phyloP scores from a whole-genome alignment of 2,113 vertebrate genomes.

The Zosterops pallidus region DNA sequence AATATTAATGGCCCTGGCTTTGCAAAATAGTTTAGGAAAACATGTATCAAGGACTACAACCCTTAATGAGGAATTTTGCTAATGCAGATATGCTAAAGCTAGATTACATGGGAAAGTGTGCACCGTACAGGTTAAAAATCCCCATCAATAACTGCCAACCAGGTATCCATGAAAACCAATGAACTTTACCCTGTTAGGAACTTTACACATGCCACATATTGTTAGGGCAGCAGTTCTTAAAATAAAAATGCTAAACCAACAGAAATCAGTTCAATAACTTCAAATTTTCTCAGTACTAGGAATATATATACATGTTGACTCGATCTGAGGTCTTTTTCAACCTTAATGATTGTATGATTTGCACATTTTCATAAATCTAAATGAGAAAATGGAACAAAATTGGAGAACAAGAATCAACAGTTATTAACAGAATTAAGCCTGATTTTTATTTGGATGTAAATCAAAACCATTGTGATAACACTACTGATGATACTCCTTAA shows the following conservation, averaged over 20 bases:
- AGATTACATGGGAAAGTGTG: background rate
- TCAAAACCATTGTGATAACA: background rate
- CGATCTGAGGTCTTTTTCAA: background rate
- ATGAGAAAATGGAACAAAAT: background rate
- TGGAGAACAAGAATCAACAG: background rate
- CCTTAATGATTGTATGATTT: background rate
- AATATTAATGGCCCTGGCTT: background rate
- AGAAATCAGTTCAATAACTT: background rate
- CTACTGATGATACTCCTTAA: background rate
- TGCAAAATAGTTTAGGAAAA: background rate
- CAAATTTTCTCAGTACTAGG: background rate
- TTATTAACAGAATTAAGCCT: background rate
- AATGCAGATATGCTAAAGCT: background rate
- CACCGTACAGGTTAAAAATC: background rate
- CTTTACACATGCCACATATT: background rate
- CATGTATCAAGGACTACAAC: background rate
- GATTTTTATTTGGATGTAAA: background rate
- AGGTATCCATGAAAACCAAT: background rate
- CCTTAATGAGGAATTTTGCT: background rate
- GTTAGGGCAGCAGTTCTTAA: background rate
- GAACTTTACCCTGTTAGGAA: background rate
- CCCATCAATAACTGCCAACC: background rate
- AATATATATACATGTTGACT: background rate
- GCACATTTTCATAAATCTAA: background rate
- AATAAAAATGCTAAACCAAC: background rate